Conservation (phyloP, 2,888 invertebrate genomes). For the Rhogogaster chlorosoma region DNA sequence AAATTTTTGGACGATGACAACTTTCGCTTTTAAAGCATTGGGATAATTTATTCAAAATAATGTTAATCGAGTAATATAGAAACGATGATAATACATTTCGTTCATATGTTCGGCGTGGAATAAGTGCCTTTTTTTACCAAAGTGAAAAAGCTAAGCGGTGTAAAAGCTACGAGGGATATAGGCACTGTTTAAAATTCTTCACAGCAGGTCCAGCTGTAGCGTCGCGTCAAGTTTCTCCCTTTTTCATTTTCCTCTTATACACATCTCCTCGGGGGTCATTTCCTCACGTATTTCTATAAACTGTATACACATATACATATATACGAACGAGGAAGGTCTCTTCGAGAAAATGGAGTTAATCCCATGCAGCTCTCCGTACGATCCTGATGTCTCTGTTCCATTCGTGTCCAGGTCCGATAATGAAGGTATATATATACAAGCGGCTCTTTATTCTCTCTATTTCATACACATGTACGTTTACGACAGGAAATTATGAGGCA, state of each 20-base stretch:
- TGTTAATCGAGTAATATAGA: neutral
- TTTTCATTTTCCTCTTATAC: neutral
- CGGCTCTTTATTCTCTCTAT: too few relatives aligned
- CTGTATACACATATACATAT: too few relatives aligned
- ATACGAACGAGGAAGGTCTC: too few relatives aligned
- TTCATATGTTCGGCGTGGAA: neutral
- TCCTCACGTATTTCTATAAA: neutral
- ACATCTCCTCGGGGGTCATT: neutral
- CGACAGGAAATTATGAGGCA: neutral
- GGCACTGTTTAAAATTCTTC: neutral
- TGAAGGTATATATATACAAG: too few relatives aligned
- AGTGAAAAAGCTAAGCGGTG: neutral
- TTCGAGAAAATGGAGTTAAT: too few relatives aligned
- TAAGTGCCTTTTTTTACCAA: neutral
- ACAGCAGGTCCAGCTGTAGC: neutral
- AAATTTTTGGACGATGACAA: too few relatives aligned
- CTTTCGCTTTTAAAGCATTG: too few relatives aligned
- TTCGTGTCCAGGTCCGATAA: neutral
- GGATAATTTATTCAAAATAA: too few relatives aligned
- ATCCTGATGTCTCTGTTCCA: too few relatives aligned
- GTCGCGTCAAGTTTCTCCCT: neutral
- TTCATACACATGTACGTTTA: neutral
- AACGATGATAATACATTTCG: neutral
- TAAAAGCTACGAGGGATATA: neutral
- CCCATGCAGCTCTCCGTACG: too few relatives aligned